A percentile compares a stretch with the other conserved stretches of the same genome.
These are phyloP conservation scores for Oenanthe melanoleuca DNA, from an alignment of 2,113 vertebrate genomes.

Conservation along the genomic window DNA sequence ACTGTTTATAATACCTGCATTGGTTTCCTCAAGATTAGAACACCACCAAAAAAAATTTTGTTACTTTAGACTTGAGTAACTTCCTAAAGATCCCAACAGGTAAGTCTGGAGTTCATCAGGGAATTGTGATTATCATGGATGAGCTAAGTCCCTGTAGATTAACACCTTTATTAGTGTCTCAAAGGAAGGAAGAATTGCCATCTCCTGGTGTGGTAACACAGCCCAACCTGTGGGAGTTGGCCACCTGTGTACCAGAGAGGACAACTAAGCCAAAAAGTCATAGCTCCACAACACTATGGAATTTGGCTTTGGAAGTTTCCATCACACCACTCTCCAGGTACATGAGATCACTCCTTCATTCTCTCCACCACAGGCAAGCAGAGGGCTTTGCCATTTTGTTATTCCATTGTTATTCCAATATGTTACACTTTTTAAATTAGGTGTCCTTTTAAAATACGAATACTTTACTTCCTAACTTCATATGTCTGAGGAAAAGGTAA, in stretches of 20 bases:
- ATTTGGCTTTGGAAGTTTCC: neutral
- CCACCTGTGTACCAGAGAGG: neutral
- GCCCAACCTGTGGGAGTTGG: neutral
- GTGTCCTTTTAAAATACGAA: neutral
- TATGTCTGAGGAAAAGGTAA: neutral
- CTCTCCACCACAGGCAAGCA: neutral
- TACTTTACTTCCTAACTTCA: neutral
- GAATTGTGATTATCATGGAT: neutral
- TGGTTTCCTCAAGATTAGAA: neutral
- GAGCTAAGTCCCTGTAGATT: neutral
- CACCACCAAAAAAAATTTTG: neutral
- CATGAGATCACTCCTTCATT: neutral
- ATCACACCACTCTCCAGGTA: neutral
- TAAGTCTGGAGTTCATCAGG: neutral
- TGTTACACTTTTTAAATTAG: neutral
- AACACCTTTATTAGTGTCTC: neutral
- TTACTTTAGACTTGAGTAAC: neutral
- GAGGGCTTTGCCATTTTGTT: neutral
- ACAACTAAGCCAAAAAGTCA: neutral
- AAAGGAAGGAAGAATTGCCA: neutral
- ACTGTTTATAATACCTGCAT: neutral
- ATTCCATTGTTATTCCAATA: neutral
- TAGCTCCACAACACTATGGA: neutral
- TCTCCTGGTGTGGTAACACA: neutral
- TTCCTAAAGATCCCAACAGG: neutral